A percentile compares a stretch with the other conserved stretches of the same genome.
Evolutionary conservation across 2,888 invertebrate species (phyloP).

Genomic region (Drosophila falleni): DNA sequence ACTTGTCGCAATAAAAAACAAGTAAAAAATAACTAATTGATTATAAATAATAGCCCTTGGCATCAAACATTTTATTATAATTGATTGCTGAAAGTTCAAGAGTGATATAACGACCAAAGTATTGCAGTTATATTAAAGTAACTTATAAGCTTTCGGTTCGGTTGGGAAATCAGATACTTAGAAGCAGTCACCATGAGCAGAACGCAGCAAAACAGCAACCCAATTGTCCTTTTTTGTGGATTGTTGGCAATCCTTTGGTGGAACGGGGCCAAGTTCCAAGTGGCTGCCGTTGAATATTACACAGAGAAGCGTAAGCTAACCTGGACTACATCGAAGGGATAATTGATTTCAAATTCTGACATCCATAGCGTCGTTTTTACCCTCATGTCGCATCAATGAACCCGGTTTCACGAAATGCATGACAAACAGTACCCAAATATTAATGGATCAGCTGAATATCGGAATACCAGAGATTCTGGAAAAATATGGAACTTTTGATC

Average conservation of each 20-base stretch:
- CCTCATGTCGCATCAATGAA: slow-evolving; percentile 88
- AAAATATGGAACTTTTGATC: slow-evolving; percentile 88
- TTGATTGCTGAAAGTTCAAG: neutral
- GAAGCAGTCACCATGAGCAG: slow-evolving; percentile 39
- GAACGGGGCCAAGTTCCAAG: slow-evolving; percentile 26
- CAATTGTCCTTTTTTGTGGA: slow-evolving; percentile 28
- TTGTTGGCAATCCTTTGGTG: slow-evolving; percentile 46
- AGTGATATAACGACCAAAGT: neutral
- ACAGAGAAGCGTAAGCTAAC: slow-evolving; percentile 70
- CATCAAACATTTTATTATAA: neutral
- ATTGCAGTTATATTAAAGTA: neutral
- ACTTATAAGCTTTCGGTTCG: slow-evolving; percentile 1
- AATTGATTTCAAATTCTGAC: neutral
- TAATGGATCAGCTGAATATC: slow-evolving; percentile 87
- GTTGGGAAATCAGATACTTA: slow-evolving; percentile 29
- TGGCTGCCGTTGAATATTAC: slow-evolving; percentile 63
- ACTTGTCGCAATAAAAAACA: too few relatives aligned
- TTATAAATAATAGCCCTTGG: neutral
- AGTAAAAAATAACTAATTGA: too few relatives aligned
- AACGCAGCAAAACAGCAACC: slow-evolving; percentile 9
- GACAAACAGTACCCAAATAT: slow-evolving; percentile 86
- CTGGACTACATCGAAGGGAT: neutral
- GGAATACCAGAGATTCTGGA: slow-evolving; percentile 79
- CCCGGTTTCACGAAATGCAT: slow-evolving; percentile 89
- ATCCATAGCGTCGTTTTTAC: slow-evolving; percentile 88